Evolutionary conservation across 2,797 vertebrate species (phyloP).

Genomic region (Anabas testudineus): DNA sequence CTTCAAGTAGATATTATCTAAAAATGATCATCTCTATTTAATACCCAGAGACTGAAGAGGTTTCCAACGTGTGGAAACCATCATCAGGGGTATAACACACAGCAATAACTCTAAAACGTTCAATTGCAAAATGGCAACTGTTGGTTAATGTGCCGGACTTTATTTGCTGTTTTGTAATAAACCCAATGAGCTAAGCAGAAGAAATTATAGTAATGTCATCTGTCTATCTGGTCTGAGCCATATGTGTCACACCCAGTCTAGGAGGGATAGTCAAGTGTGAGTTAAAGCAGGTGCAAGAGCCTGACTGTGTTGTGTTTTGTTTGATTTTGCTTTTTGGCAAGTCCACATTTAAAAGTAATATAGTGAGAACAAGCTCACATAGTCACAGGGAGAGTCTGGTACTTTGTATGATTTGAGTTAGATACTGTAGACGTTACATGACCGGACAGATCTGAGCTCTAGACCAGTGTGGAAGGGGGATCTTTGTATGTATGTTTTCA

Average conservation of each 20-base stretch:
- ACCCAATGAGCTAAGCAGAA: slow-evolving; percentile 38
- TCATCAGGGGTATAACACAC: too few species aligned
- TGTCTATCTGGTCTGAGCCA: slow-evolving; percentile 37
- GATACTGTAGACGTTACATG: background rate
- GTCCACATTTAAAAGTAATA: background rate
- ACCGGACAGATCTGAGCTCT: slow-evolving; percentile 10
- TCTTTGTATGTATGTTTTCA: background rate
- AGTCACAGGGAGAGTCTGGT: background rate
- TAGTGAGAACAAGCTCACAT: background rate
- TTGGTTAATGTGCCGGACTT: slow-evolving; percentile 25
- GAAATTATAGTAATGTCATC: slow-evolving; percentile 44
- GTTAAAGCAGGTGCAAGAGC: background rate
- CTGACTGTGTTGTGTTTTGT: background rate
- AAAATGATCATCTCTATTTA: too few species aligned
- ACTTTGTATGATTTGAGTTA: background rate
- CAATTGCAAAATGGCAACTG: background rate
- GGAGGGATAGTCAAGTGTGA: slow-evolving; percentile 8
- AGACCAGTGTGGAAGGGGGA: background rate
- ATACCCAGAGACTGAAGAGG: too few species aligned
- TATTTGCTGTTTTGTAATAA: slow-evolving; percentile 52
- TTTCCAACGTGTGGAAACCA: too few species aligned
- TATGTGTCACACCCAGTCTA: slow-evolving; percentile 56
- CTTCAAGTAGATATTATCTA: too few species aligned
- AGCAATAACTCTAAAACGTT: too few species aligned
- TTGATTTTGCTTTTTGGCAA: too few species aligned